These are phyloP conservation scores for Harpegnathos saltator DNA, from an alignment of 1,140 invertebrate species.

Conservation along the genomic window DNA sequence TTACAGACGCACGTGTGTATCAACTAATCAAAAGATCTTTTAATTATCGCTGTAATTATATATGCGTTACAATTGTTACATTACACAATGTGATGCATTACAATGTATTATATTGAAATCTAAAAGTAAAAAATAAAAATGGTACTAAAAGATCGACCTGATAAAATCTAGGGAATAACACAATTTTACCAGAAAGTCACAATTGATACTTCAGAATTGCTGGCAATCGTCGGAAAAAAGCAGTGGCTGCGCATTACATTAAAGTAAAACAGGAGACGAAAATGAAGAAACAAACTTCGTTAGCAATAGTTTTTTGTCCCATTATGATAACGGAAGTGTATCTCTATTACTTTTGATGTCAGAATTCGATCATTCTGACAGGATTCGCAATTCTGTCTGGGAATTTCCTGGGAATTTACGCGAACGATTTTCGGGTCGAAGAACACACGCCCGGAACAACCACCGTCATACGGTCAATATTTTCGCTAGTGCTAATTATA, in stretches of 20 bases:
- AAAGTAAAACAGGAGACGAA: neutral
- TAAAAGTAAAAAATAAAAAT: too few relatives aligned
- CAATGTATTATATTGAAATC: too few relatives aligned
- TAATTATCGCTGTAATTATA: too few relatives aligned
- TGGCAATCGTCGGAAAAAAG: neutral
- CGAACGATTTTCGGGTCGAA: neutral
- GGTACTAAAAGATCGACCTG: neutral
- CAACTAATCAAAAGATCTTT: too few relatives aligned
- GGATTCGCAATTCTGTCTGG: neutral
- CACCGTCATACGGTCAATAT: neutral
- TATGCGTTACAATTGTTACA: too few relatives aligned
- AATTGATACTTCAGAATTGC: neutral
- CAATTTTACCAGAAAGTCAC: neutral
- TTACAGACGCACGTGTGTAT: neutral
- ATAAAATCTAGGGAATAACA: too few relatives aligned
- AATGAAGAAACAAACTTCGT: neutral
- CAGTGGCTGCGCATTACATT: neutral
- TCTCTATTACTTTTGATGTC: neutral
- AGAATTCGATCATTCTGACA: neutral
- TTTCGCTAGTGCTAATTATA: constrained; percentile 4
- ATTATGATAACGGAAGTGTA: neutral
- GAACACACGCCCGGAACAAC: neutral
- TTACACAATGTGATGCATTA: too few relatives aligned
- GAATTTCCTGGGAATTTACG: neutral
- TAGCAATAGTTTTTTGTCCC: neutral